Conservation (phyloP, 1,140 invertebrate species). For the Ephestia elutella region DNA sequence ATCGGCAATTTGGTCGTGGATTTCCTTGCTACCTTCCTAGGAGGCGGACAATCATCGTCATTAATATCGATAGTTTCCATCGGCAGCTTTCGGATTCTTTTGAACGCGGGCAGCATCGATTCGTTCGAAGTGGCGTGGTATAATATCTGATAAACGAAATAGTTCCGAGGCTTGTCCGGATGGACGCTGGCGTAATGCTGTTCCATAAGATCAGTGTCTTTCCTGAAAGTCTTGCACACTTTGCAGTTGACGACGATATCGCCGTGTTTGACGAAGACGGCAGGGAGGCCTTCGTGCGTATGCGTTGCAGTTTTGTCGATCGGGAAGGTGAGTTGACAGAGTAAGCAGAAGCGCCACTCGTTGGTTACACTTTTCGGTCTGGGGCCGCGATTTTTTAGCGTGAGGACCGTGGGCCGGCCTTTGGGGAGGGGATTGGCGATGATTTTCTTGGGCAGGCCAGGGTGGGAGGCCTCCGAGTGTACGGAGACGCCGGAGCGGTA, state of each 20-base stretch:
- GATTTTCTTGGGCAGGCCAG: not conserved
- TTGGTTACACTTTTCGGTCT: not conserved
- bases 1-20: constrained; percentile 47
- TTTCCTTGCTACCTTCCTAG: constrained; percentile 44
- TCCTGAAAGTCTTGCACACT: constrained; percentile 27
- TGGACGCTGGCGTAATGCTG: constrained; percentile 33
- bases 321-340: constrained; percentile 30
- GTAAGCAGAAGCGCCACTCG: constrained; percentile 28
- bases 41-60: constrained; percentile 9
- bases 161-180: constrained; percentile 24
- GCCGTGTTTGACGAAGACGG: constrained; percentile 36
- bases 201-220: constrained; percentile 20
- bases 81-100: constrained; percentile 18
- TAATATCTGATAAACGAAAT: constrained; percentile 31
- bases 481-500: not conserved
- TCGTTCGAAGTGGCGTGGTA: constrained; percentile 9
- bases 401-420: constrained; percentile 10
- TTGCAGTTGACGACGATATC: constrained; percentile 44
- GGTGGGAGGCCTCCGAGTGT: not conserved
- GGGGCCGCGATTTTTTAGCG: constrained; percentile 24
- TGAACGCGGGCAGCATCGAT: constrained; percentile 2
- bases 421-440: not conserved
- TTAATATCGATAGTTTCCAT: not conserved
- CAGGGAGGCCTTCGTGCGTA: constrained; percentile 21
- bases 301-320: constrained; percentile 19